A percentile compares a stretch with the other conserved stretches of the same genome.
Evolutionary conservation across 2,113 vertebrate species (phyloP).

Genomic region (Ascaphus truei): DNA sequence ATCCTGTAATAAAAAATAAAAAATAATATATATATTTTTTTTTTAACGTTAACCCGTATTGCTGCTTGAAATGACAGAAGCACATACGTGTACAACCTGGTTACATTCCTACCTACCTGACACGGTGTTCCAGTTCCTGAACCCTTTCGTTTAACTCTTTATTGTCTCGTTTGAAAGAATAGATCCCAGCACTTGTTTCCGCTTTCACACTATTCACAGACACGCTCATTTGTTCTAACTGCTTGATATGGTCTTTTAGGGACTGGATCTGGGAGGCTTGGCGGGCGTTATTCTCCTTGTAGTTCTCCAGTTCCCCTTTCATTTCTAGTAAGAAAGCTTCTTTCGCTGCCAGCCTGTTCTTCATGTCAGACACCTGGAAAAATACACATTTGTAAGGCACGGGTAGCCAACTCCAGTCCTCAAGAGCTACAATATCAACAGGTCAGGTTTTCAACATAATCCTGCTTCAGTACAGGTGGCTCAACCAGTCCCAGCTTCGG

Average conservation of each 20-base stretch:
- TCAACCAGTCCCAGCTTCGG: too few species aligned
- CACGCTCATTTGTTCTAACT: constrained; percentile 38
- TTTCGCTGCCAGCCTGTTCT: constrained; percentile 42
- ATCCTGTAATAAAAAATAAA: too few species aligned
- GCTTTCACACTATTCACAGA: constrained; percentile 40
- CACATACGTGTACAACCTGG: too few species aligned
- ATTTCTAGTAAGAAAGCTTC: constrained; percentile 42
- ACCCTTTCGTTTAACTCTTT: constrained; percentile 42
- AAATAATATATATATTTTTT: too few species aligned
- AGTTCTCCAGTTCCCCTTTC: constrained; percentile 45
- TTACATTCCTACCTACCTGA: constrained; percentile 43
- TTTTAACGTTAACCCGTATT: too few species aligned
- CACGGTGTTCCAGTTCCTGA: constrained; percentile 41
- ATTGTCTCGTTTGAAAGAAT: constrained; percentile 41
- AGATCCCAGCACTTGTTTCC: constrained; percentile 41
- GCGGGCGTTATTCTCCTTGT: constrained; percentile 40
- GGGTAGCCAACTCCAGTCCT: too few species aligned
- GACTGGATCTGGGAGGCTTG: constrained; percentile 42
- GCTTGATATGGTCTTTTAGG: constrained; percentile 42
- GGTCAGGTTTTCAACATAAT: too few species aligned
- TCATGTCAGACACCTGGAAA: constrained; percentile 48
- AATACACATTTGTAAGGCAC: too few species aligned
- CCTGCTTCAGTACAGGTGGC: too few species aligned
- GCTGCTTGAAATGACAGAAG: too few species aligned
- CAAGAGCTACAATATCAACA: too few species aligned